Evolutionary conservation across 2,888 invertebrate genomes (phyloP).

Genomic region (Cyaniris semiargus): DNA sequence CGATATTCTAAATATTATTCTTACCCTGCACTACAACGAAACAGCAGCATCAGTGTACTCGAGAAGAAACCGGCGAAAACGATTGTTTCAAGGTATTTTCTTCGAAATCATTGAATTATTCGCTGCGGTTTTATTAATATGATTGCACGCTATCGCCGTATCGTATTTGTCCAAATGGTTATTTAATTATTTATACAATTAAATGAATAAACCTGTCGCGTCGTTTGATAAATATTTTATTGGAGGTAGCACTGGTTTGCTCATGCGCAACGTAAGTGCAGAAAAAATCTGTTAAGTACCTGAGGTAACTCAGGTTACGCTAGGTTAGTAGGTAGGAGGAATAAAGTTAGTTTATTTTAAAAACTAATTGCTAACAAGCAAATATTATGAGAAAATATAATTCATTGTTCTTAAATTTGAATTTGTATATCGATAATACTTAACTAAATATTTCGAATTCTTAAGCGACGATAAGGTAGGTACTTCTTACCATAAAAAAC

Average conservation of each 20-base stretch:
- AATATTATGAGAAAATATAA: too few relatives aligned
- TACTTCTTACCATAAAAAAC: too few relatives aligned
- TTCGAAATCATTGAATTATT: constrained; percentile 41
- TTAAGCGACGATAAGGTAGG: neutral
- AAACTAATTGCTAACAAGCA: too few relatives aligned
- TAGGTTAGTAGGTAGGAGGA: too few relatives aligned
- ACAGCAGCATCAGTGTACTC: neutral
- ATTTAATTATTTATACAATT: constrained; percentile 20
- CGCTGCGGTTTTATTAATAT: constrained; percentile 23
- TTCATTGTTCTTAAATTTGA: too few relatives aligned
- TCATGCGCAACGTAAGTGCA: neutral
- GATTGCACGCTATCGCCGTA: constrained; percentile 6
- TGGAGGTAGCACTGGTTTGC: neutral
- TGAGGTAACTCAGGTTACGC: too few relatives aligned
- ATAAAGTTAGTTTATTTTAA: too few relatives aligned
- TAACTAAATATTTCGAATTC: neutral
- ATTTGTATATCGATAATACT: too few relatives aligned
- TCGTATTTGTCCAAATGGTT: neutral
- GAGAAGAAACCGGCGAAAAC: constrained; percentile 49
- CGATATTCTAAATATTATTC: neutral
- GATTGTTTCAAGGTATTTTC: constrained; percentile 66
- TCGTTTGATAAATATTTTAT: constrained; percentile 6
- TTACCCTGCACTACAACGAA: neutral
- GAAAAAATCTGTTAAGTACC: neutral
- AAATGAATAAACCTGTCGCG: constrained; percentile 6